Conservation (phyloP, 1,140 invertebrate genomes). For the Eulimnadia texana region DNA sequence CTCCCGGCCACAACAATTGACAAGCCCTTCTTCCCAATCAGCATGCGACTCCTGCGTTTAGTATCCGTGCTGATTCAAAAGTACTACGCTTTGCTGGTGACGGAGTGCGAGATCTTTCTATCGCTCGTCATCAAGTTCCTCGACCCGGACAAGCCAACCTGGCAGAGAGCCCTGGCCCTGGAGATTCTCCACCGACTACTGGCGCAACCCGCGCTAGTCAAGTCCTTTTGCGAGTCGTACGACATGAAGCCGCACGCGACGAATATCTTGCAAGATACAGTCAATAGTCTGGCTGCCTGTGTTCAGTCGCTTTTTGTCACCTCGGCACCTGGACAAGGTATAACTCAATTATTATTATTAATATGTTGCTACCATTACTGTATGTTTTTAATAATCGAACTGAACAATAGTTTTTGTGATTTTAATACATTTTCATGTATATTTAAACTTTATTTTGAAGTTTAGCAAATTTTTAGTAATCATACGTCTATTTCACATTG, state of each 20-base stretch:
- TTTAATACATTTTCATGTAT: no score
- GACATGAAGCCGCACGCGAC: conserved; percentile 85
- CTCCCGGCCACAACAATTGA: conserved; percentile 53
- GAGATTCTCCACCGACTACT: conserved; percentile 92
- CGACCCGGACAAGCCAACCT: conserved; percentile 86
- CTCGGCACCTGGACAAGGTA: conserved; percentile 25
- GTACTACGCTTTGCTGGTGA: conserved; percentile 85
- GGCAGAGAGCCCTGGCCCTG: conserved; percentile 86
- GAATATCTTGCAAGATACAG: conserved; percentile 87
- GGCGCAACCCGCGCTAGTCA: conserved; percentile 70
- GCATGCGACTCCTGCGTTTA: conserved; percentile 81
- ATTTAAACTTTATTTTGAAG: no score
- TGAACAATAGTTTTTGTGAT: conserved; percentile 20
- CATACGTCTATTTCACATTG: no score
- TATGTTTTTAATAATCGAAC: conserved; percentile 15
- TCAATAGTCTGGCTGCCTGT: conserved; percentile 84
- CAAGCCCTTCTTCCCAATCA: conserved; percentile 92
- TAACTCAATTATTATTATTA: neutral
- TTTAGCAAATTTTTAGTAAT: no score
- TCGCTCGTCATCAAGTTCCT: conserved; percentile 93
- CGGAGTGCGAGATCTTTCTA: conserved; percentile 96
- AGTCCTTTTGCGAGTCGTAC: conserved; percentile 84
- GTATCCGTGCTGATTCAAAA: conserved; percentile 85
- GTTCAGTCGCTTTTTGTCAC: conserved; percentile 85
- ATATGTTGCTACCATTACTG: conserved; percentile 16